Conservation (phyloP, 2,113 vertebrate genomes). For the Rhipidura dahli region DNA sequence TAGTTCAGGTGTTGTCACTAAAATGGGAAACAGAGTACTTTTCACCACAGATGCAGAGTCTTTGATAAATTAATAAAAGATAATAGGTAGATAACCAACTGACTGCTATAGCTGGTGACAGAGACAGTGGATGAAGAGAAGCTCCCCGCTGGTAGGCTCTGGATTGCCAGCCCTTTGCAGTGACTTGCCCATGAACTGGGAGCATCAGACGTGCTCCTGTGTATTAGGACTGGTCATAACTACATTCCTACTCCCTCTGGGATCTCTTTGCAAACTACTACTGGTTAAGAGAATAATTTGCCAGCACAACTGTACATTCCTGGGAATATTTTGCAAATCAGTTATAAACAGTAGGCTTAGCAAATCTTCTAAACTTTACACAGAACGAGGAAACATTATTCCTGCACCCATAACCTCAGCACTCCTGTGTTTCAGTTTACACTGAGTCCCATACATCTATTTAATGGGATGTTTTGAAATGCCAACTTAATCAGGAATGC, state of each 20-base stretch:
- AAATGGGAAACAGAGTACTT: background rate
- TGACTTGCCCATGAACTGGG: background rate
- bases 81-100: background rate
- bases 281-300: background rate
- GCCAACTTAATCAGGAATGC: background rate
- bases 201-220: fast-evolving
- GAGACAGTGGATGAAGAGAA: background rate
- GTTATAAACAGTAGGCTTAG: background rate
- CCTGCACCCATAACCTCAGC: background rate
- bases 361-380: background rate
- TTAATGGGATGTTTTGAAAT: background rate
- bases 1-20: background rate
- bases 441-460: background rate
- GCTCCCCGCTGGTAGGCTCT: fast-evolving
- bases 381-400: background rate
- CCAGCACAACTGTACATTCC: slow-evolving; percentile 6
- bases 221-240: background rate
- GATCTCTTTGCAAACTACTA: background rate
- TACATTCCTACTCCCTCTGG: background rate
- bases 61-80: background rate
- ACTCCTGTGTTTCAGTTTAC: background rate
- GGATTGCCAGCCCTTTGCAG: background rate
- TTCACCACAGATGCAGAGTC: background rate
- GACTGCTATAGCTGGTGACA: background rate
- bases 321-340: background rate